Conservation (phyloP, 2,888 invertebrate species). For the Brenthis ino region DNA sequence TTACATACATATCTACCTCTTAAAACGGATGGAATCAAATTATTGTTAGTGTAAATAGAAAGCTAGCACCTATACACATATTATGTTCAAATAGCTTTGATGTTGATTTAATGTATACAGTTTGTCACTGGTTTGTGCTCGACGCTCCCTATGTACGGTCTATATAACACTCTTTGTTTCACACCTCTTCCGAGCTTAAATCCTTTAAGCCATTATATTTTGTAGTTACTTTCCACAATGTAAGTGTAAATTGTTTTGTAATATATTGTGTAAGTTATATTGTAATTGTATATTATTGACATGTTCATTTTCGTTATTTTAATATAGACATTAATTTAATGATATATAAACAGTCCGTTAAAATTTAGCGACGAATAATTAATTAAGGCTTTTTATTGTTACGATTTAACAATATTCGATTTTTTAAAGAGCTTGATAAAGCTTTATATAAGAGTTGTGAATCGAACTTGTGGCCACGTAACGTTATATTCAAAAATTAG, state of each 20-base stretch:
- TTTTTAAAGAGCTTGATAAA: slow-evolving; percentile 80
- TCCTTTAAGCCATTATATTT: slow-evolving; percentile 14
- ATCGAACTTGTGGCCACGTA: slow-evolving; percentile 81
- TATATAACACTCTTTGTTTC: slow-evolving; percentile 76
- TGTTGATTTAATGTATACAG: slow-evolving; percentile 26
- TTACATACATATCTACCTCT: slow-evolving; percentile 15
- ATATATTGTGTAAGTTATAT: slow-evolving; percentile 7
- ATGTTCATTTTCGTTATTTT: slow-evolving; percentile 15
- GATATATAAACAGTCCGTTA: slow-evolving; percentile 35
- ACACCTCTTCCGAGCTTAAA: slow-evolving; percentile 45
- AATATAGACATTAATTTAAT: background rate
- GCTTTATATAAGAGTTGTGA: slow-evolving; percentile 82
- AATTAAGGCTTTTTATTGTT: slow-evolving; percentile 38
- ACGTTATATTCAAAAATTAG: slow-evolving; percentile 67
- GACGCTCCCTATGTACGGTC: slow-evolving; percentile 50
- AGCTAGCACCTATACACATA: slow-evolving; percentile 6
- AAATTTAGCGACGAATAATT: slow-evolving; percentile 47
- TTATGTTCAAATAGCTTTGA: slow-evolving; percentile 26
- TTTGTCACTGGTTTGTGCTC: slow-evolving; percentile 37
- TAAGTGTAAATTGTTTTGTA: slow-evolving; percentile 45
- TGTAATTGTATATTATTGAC: slow-evolving; percentile 21
- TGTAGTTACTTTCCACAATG: slow-evolving; percentile 26
- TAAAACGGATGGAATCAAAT: slow-evolving; percentile 16
- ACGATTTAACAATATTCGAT: slow-evolving; percentile 52
- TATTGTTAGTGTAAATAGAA: slow-evolving; percentile 24